A percentile compares a stretch with the other conserved stretches of the same genome.
These are phyloP conservation scores for Otis tarda DNA, from an alignment of 2,113 vertebrate genomes.

Conservation along the genomic window DNA sequence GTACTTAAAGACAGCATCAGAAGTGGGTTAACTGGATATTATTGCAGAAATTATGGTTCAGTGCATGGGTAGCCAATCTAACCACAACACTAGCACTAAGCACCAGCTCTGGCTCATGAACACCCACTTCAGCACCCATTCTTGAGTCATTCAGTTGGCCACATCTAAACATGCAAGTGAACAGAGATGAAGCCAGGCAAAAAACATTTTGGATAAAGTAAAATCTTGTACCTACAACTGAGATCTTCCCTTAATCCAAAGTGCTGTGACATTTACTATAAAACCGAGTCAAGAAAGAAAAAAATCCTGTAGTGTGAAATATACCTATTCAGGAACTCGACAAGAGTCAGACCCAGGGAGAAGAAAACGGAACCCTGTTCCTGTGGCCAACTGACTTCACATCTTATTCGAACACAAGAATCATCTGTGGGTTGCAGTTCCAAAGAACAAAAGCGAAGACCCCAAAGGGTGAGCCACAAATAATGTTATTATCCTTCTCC, in stretches of 20 bases:
- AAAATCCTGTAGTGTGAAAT: conserved; percentile 24
- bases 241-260: neutral
- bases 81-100: neutral
- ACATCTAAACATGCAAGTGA: neutral
- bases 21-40: conserved; percentile 18
- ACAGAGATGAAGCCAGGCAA: neutral
- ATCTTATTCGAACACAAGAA: conserved; percentile 5
- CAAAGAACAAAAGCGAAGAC: conserved; percentile 46
- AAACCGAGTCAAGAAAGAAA: neutral
- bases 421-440: conserved; percentile 33
- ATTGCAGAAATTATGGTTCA: conserved; percentile 23
- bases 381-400: neutral
- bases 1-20: conserved; percentile 21
- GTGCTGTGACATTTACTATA: neutral
- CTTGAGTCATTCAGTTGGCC: neutral
- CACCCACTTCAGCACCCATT: conserved; percentile 1
- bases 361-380: neutral
- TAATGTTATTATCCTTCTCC: neutral
- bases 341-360: neutral
- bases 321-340: neutral
- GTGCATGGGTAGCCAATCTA: neutral
- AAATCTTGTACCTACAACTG: conserved; percentile 37
- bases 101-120: conserved; percentile 30
- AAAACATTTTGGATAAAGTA: neutral
- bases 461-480: conserved; percentile 8